phyloP scores from a whole-genome alignment of 1,140 invertebrate genomes.

The Mizuhopecten yessoensis region DNA sequence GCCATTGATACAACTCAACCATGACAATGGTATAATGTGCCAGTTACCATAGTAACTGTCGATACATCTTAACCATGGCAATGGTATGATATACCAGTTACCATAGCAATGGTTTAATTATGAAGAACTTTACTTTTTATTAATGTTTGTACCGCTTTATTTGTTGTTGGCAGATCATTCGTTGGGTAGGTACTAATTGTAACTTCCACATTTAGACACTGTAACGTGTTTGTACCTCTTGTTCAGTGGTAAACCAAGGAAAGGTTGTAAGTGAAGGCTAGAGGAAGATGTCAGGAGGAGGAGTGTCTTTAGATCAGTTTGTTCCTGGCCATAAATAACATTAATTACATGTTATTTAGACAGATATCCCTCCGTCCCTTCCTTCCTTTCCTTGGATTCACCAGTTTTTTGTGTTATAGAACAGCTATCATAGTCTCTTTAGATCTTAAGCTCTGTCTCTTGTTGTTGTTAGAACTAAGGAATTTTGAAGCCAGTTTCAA shows the following conservation, averaged over 20 bases:
- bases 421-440: neutral
- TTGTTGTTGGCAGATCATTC: neutral
- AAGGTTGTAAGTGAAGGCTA: too few species aligned
- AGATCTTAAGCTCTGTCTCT: constrained; percentile 1
- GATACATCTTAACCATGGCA: neutral
- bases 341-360: too few species aligned
- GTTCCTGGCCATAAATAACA: too few species aligned
- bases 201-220: neutral
- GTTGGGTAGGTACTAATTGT: neutral
- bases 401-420: neutral
- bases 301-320: too few species aligned
- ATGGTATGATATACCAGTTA: neutral
- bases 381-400: neutral
- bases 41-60: too few species aligned
- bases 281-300: too few species aligned
- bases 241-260: too few species aligned
- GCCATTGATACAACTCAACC: too few species aligned
- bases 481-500: neutral
- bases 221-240: neutral
- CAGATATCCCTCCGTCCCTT: too few species aligned
- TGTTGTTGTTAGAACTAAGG: neutral
- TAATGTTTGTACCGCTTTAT: neutral
- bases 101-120: neutral
- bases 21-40: too few species aligned
- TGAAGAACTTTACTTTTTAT: neutral